Evolutionary conservation across 2,797 vertebrate genomes (phyloP), one percentile per base, ranked within the genome.

Genomic region (Gymnoscopelus braueri): DNA sequence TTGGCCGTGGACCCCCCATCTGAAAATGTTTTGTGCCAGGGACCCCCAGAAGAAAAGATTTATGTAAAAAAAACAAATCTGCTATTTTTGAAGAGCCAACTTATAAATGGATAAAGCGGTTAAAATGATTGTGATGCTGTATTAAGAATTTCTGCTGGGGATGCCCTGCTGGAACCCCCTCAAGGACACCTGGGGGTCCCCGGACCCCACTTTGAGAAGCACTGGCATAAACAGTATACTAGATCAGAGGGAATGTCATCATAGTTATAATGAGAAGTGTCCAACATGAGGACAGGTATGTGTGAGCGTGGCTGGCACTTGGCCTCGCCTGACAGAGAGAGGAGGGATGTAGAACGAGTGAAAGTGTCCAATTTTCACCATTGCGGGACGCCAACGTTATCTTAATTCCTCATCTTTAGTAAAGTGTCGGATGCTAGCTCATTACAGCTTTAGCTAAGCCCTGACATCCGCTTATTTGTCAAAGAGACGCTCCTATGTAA

Each of bases 241-340:
- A 74, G 80, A 87, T 84, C 81, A 82, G 73, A 84, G 72, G 79
- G 78, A 81, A 81, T 78, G 72, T 83, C 80, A 71, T 78, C 74
- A 82, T 67, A 88, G 60, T 81, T 91, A 91, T 90, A 87, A 92
- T 91, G 88, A 90, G 77, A 61, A 4, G 7, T 74, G 91, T 92
- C 74, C 88, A 91, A 88, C 81, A 92, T 82, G 88, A 90, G 77
- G 72, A 85, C 75, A 62, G 86, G 83, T 74, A 75, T 74, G 74
- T 69, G 71, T 60, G 24, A 74, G 80, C 71, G 74, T 78, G 81
- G 75, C 77, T 80, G 83, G 80, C 85, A 79, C 79, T 78, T 74
- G 75, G 72, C 83, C 39, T 79, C 1, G n/a, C 56, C 71, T 74
- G 81, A 86, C 75, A 78, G 87, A 70, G 87, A 70, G 10, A 29